Base-by-base conservation (phyloP, 1,140 invertebrate species). In the Drosophila arawakana region DNA sequence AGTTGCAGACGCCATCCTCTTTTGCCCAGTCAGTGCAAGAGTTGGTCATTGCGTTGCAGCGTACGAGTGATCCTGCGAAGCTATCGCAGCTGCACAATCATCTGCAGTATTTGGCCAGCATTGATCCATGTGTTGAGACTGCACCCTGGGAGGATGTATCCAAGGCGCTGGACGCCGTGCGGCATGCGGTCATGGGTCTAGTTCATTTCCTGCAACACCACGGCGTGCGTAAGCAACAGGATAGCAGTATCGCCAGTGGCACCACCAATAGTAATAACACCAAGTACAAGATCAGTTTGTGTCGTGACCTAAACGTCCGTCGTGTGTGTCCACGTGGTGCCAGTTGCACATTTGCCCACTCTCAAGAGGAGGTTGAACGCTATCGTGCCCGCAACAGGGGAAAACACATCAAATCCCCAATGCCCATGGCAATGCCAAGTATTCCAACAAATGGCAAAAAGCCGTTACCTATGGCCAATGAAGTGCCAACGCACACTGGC, bases 271-370 rank as follows among this genome's bases (percentile, higher is more conserved):
- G 94, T 35, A 95, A 96, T 60, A 95, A 96, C 91, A 93, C 94
- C 2, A 97, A 97, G 89, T 98, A 98, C 91, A 98, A 98, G 94
- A 97, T 98, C 7, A 97, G 96, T 82, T 95, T 98, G 95, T 99
- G 98, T 81, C 94, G 97, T 4, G 97, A 98, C 93, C 93, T 98
- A 3, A 94, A 95, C 0, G 93, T 95, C 3, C 94, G 96, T 11
- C 95, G 96, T 0, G 95, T 94, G 37, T 99, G 98, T 93, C 97
- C 98, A 0, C 93, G 97, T 30, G 96, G 97, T 5, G 95, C 94
- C 15, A 96, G 95, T 81, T 99, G 98, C 92, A 98, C 97, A 0
- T 98, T 98, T 94, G 97, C 97, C 34, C 98, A 99, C 92, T 97
- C 96, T 7, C 96, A 97, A 69, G 96, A 97, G 68, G 98, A 99